A percentile compares a stretch with the other conserved stretches of the same genome.
These are phyloP conservation scores for Tolypeutes matacus DNA, from an alignment of 2,797 vertebrate species.

Conservation along the genomic window DNA sequence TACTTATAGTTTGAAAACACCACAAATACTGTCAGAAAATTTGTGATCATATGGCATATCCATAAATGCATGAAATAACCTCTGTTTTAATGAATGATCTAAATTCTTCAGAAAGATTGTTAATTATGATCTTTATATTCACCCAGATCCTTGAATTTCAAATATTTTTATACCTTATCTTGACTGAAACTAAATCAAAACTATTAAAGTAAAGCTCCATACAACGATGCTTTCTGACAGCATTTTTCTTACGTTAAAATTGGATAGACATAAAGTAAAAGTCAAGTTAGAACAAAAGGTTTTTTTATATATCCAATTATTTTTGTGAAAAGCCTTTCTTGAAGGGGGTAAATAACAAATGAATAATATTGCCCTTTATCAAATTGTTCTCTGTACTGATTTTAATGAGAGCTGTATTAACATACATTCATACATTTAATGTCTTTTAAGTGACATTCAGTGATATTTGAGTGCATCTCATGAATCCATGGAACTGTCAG, in stretches of 20 bases:
- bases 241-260: neutral
- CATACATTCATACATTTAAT: neutral
- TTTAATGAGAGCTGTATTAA: neutral
- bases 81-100: neutral
- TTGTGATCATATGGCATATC: neutral
- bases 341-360: neutral
- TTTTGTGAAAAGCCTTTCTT: neutral
- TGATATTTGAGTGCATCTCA: neutral
- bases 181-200: neutral
- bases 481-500: neutral
- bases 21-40: neutral
- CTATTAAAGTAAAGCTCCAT: neutral
- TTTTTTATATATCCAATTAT: neutral
- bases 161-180: neutral
- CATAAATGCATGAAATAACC: neutral
- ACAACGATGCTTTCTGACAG: neutral
- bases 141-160: neutral
- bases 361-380: constrained; percentile 9
- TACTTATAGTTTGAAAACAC: neutral
- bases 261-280: neutral
- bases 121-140: neutral
- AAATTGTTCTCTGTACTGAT: neutral
- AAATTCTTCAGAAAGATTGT: neutral
- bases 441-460: constrained; percentile 4
- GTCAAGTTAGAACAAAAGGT: neutral